Evolutionary conservation across 2,113 vertebrate species (phyloP), one percentile per base, ranked within the genome.

Genomic region (Emydocephalus ijimae): DNA sequence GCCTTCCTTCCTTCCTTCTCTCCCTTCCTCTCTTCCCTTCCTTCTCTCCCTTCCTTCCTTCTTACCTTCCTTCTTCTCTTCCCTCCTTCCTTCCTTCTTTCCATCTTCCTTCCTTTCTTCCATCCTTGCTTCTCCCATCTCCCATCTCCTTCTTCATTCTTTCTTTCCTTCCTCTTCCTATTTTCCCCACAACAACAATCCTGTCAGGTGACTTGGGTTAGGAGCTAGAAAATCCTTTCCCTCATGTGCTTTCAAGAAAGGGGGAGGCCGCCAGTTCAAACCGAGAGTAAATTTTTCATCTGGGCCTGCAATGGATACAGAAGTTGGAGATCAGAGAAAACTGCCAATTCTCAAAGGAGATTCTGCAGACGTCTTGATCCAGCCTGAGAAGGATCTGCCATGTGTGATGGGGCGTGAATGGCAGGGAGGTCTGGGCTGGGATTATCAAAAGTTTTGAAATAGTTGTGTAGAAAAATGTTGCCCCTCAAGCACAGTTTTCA

Each of bases 1-100:
- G 1, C 23, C 23, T 10, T 10, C 18, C 18, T 48, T 48, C 57
- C 23, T 10, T 26, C 7, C 23, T 2, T 0, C 57, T 2, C 0
- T 3, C 4, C 57, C 23, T 59, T 24, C 2, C 24, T 23, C 2
- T 24, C 24, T 3, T 24, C 24, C 8, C 3, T 0, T 57, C 56
- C 56, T 7, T 23, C 56, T 0, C 5, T 56, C 21, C 6, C 21
- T 57, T 0, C 21, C 56, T 48, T 48, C 6, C 23, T 26, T 26
- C 24, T 21, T 23, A 7, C 56, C 20, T 57, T 0, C 20, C 21
- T 23, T 23, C 20, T 1, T 1, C 0, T 1, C 56, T 24, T 9
- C 3, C 59, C 0, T 61, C 9, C 23, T 0, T 10, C 59, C 57
- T 24, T 24, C 21, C 23, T 26, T 61, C 59, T 3, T 61, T 61